phyloP scores from a whole-genome alignment of 1,140 invertebrate species.

The Diuraphis noxia region DNA sequence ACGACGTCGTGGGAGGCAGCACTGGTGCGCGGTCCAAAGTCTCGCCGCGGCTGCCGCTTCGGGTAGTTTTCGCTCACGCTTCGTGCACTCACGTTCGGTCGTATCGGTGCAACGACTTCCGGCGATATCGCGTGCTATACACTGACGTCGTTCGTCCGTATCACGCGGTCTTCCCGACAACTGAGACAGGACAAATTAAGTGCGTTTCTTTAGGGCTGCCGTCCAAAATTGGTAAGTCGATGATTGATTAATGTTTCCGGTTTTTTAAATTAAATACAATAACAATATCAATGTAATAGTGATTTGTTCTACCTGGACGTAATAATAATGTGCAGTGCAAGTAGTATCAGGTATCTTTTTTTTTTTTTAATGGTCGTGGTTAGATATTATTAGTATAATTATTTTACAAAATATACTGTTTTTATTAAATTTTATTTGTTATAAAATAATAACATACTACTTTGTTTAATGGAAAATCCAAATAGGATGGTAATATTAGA shows the following conservation, averaged over 20 bases:
- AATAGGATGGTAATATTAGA: background rate
- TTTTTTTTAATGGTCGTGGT: background rate
- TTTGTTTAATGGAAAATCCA: background rate
- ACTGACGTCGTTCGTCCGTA: background rate
- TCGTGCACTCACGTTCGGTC: background rate
- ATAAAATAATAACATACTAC: too few species aligned
- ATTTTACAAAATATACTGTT: background rate
- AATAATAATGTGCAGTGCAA: background rate
- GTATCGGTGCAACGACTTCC: background rate
- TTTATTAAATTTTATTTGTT: background rate
- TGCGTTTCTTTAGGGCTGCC: background rate
- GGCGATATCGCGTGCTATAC: background rate
- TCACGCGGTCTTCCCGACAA: background rate
- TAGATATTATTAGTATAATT: too few species aligned
- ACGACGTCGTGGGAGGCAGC: constrained; percentile 39
- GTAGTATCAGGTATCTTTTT: background rate
- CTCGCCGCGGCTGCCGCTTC: background rate
- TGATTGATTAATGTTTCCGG: background rate
- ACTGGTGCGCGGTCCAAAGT: constrained; percentile 12
- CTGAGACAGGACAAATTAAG: background rate
- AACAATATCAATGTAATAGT: background rate
- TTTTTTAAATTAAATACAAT: background rate
- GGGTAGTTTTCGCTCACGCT: constrained; percentile 39
- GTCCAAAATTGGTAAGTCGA: background rate
- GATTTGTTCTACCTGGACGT: background rate